These are phyloP conservation scores for Epinotia brunnichana DNA, from an alignment of 2,888 invertebrate genomes.

Conservation along the genomic window DNA sequence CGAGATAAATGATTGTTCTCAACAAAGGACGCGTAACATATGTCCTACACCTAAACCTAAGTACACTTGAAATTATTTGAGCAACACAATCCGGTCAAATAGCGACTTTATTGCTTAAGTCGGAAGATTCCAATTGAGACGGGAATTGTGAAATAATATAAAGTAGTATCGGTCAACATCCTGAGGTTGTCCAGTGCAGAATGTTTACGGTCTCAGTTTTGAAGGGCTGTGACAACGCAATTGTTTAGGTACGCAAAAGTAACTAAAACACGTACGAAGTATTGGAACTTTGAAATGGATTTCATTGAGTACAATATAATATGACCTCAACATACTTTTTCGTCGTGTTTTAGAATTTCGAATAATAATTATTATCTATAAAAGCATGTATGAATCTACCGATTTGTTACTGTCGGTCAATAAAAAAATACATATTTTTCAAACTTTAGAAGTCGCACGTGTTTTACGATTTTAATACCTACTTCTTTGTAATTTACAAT, in stretches of 20 bases:
- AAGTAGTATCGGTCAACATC: background rate
- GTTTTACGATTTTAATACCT: too few species aligned
- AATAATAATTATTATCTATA: too few species aligned
- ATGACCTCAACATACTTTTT: too few species aligned
- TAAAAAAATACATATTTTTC: too few species aligned
- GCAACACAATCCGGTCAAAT: background rate
- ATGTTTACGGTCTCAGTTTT: slow-evolving; percentile 2
- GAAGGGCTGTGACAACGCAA: background rate
- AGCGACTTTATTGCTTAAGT: background rate
- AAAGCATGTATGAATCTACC: too few species aligned
- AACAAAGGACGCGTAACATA: slow-evolving; percentile 28
- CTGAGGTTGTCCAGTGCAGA: background rate
- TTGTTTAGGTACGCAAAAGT: too few species aligned
- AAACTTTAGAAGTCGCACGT: too few species aligned
- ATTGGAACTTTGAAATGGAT: background rate
- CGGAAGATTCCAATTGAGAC: background rate
- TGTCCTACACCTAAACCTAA: slow-evolving; percentile 25
- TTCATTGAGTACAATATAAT: background rate
- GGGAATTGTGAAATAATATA: background rate
- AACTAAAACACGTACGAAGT: too few species aligned
- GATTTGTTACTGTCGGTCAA: too few species aligned
- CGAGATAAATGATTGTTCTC: slow-evolving; percentile 31
- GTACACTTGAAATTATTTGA: slow-evolving; percentile 2
- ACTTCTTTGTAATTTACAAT: too few species aligned
- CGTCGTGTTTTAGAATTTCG: too few species aligned